Evolutionary conservation across 2,888 invertebrate species (phyloP), one percentile per base, ranked within the genome.

Genomic region (Stegophylla sp.): DNA sequence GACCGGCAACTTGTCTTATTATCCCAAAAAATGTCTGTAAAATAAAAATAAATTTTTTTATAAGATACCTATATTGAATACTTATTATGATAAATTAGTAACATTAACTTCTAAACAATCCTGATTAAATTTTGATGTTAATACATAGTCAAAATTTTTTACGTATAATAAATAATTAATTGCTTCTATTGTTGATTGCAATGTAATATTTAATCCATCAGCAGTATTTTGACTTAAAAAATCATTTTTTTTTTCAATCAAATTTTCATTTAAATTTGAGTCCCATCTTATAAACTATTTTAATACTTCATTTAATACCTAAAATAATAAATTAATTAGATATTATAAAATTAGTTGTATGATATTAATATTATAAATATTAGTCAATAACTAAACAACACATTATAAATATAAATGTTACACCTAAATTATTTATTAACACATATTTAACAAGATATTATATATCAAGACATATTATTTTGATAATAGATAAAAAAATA

Each of bases 201-300:
- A 41, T 41, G 64, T 64, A 41, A 64, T 64, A 20, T 64, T 64
- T n/a, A 64, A 34, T 10, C 64, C 64, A 64, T 64, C 64, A 41
- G 64, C 64, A 9, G 64, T 64, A 64, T 10, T 41, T 64, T 20
- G 15, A 12, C n/a, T 64, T 41, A 64, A 41, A 64, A 20, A 64
- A 41, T 64, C 64, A 64, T 64, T 20, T 64, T 63, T 41, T 64
- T 63, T 41, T 20, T 41, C 12, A 64, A 64, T 64, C 3, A 64
- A 20, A 41, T 41, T 64, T 9, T 64, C 17, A 17, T 10, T 17
- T 4, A 64, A n/a, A 64, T 64, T 64, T 20, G 63, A 34, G n/a
- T 64, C 20, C 64, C 64, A 64, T 10, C n/a, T 61, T 15, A 17
- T 28, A 17, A 61, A 28, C 26, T 15, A 61, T 28, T 61, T 1